phyloP scores from a whole-genome alignment of 2,113 vertebrate genomes.

The Urocolius indicus region DNA sequence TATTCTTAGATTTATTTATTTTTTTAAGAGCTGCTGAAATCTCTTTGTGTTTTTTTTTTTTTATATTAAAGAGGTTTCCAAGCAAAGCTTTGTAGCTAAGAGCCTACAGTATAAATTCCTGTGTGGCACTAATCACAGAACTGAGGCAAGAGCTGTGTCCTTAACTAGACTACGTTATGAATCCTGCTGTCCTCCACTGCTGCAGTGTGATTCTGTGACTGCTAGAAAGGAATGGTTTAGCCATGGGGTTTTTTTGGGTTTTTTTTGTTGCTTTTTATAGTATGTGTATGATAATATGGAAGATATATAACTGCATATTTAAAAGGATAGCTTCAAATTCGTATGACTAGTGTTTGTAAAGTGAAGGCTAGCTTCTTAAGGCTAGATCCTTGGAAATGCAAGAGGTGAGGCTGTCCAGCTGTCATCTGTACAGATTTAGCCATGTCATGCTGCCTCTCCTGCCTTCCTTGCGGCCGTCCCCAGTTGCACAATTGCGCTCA shows the following conservation, averaged over 20 bases:
- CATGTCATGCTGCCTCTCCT: conserved; percentile 5
- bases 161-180: not conserved
- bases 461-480: not conserved
- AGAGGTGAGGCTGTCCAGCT: conserved; percentile 13
- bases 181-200: not conserved
- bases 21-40: not conserved
- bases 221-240: not conserved
- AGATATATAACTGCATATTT: not conserved
- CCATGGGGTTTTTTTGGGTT: not conserved
- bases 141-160: not conserved
- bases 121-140: not conserved
- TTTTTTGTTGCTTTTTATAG: not conserved
- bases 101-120: not conserved
- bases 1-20: not conserved
- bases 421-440: conserved; percentile 20
- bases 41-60: not conserved
- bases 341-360: not conserved
- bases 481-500: conserved; percentile 19
- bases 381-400: not conserved
- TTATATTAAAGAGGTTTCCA: not conserved
- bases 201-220: not conserved
- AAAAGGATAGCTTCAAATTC: not conserved
- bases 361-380: not conserved
- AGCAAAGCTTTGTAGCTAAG: not conserved
- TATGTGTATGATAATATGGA: not conserved